A percentile compares a stretch with the other conserved stretches of the same genome.
Evolutionary conservation across 2,113 vertebrate genomes (phyloP).

Genomic region (Narcine bancroftii): DNA sequence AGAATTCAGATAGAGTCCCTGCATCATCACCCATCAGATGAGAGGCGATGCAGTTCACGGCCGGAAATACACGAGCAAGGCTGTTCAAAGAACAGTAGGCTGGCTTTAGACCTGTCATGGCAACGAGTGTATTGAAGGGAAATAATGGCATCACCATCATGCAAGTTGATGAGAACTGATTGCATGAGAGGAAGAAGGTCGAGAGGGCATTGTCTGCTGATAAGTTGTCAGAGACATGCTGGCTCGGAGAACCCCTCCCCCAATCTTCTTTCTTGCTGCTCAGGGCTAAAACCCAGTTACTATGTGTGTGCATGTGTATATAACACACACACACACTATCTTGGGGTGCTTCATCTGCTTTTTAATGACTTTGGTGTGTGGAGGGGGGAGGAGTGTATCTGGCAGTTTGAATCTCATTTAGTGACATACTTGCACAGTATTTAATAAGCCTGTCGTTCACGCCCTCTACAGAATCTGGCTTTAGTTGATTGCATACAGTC

Average conservation of each 20-base stretch:
- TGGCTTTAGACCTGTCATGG: conserved; percentile 63
- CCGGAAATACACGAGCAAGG: no score
- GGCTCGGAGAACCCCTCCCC: conserved; percentile 48
- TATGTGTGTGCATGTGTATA: conserved; percentile 43
- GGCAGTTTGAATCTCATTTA: neutral
- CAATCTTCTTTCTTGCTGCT: conserved; percentile 44
- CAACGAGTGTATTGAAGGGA: conserved; percentile 72
- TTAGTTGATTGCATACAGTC: neutral
- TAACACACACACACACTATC: conserved; percentile 42
- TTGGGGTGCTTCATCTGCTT: neutral
- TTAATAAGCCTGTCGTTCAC: neutral
- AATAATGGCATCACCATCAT: conserved; percentile 77
- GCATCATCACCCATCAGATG: conserved; percentile 58
- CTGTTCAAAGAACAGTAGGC: conserved; percentile 44
- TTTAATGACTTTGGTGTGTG: conserved; percentile 27
- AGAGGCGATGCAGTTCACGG: conserved; percentile 52
- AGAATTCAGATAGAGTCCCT: neutral
- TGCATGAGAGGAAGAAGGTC: conserved; percentile 72
- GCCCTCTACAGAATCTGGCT: neutral
- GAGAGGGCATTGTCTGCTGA: conserved; percentile 61
- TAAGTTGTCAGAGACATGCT: conserved; percentile 67
- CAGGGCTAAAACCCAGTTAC: conserved; percentile 45
- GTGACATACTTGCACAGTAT: neutral
- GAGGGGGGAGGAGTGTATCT: neutral
- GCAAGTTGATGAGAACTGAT: conserved; percentile 77